These are phyloP conservation scores for Diorhabda carinulata DNA, from an alignment of 1,140 invertebrate genomes.

Conservation along the genomic window DNA sequence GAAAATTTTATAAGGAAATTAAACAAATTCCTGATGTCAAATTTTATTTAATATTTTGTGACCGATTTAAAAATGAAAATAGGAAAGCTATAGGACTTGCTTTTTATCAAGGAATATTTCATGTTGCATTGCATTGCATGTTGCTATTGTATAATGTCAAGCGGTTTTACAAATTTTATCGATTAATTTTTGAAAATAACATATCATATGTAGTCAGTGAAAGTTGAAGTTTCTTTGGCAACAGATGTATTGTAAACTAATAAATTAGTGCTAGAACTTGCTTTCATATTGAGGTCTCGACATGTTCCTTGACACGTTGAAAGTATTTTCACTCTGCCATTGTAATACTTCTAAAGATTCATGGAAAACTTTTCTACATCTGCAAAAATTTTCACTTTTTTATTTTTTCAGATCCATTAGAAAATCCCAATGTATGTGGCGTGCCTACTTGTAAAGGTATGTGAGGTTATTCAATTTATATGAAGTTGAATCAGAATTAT, in stretches of 20 bases:
- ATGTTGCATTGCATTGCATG: too few species aligned
- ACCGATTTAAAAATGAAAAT: too few species aligned
- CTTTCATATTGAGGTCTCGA: neutral
- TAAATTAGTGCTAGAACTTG: neutral
- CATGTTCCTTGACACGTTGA: neutral
- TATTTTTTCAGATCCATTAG: constrained; percentile 57
- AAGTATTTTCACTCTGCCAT: neutral
- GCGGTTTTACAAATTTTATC: neutral
- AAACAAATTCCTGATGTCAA: too few species aligned
- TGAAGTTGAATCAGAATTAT: neutral
- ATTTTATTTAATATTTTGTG: too few species aligned
- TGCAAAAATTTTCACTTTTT: neutral
- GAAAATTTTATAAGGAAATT: too few species aligned
- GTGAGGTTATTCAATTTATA: constrained; percentile 31
- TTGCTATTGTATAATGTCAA: too few species aligned
- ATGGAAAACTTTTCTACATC: too few species aligned
- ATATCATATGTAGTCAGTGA: neutral
- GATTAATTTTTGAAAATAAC: neutral
- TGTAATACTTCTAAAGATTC: neutral
- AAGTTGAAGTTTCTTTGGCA: neutral
- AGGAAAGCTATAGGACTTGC: too few species aligned
- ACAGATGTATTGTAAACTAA: neutral
- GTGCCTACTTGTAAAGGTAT: constrained; percentile 57
- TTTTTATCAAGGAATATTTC: too few species aligned
- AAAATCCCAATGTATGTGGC: constrained; percentile 63